phyloP scores from a whole-genome alignment of 2,888 invertebrate genomes.

The Thera britannica region DNA sequence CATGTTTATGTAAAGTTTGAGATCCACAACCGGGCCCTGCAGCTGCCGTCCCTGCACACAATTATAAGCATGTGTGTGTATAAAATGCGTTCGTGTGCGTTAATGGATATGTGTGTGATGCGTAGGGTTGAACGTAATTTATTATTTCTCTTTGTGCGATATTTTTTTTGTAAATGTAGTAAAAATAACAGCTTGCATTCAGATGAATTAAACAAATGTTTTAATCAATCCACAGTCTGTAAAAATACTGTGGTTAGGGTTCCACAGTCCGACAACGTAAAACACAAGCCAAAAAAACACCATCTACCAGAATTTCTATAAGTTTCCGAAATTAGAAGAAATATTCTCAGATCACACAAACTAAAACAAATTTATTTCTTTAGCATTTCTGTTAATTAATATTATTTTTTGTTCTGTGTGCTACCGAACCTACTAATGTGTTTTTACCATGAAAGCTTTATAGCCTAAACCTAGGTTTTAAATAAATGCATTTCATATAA shows the following conservation, averaged over 20 bases:
- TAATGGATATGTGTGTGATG: constrained; percentile 41
- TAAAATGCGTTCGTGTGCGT: constrained; percentile 35
- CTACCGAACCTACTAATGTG: too few species aligned
- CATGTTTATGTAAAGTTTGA: constrained; percentile 63
- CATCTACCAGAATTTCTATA: not conserved
- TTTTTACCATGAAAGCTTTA: too few species aligned
- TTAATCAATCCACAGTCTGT: constrained; percentile 21
- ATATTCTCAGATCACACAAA: too few species aligned
- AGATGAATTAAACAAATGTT: constrained; percentile 38
- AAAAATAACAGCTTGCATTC: constrained; percentile 45
- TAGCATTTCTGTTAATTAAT: too few species aligned
- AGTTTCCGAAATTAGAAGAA: too few species aligned
- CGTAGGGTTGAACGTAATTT: constrained; percentile 49
- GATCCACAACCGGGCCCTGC: constrained; percentile 75
- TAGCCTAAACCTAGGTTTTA: too few species aligned
- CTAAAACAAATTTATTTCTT: too few species aligned
- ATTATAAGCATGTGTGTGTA: constrained; percentile 39
- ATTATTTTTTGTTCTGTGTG: too few species aligned
- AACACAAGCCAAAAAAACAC: too few species aligned
- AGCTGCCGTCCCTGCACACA: constrained; percentile 74
- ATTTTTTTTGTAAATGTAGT: constrained; percentile 46
- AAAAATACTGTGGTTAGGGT: constrained; percentile 6
- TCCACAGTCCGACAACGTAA: not conserved
- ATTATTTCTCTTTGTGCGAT: constrained; percentile 51
- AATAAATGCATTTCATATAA: too few species aligned